Conservation (phyloP, 2,113 vertebrate genomes). For the Neodon shergylaensis region DNA sequence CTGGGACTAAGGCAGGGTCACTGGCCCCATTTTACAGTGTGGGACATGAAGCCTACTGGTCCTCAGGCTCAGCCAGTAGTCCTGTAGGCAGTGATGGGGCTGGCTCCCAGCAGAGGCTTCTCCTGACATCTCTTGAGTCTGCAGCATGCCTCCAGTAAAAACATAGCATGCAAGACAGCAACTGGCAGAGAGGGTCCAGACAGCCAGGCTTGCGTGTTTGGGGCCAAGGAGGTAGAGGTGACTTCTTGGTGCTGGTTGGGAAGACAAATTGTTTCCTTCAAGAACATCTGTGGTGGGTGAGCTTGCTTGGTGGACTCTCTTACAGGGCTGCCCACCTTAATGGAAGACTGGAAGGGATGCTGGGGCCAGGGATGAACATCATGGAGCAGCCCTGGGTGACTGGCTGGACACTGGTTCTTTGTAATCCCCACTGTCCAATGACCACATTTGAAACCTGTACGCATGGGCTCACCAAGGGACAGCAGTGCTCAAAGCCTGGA, state of each 20-base stretch:
- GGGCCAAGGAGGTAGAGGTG: neutral
- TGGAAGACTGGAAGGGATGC: neutral
- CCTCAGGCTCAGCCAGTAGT: neutral
- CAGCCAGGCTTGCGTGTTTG: neutral
- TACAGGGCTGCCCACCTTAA: neutral
- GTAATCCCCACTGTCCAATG: neutral
- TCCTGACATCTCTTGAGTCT: neutral
- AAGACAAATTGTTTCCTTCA: neutral
- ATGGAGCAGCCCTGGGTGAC: neutral
- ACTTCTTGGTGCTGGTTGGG: neutral
- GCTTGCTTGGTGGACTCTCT: neutral
- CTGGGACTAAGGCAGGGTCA: neutral
- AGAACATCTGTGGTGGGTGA: neutral
- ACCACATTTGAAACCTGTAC: neutral
- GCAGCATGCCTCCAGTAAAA: neutral
- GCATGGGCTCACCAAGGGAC: neutral
- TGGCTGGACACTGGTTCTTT: too few species aligned
- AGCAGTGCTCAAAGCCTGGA: too few species aligned
- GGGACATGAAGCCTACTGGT: neutral
- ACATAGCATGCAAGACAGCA: neutral
- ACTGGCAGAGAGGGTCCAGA: neutral
- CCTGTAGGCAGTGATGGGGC: neutral
- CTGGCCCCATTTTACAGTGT: neutral
- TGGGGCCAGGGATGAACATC: too few species aligned
- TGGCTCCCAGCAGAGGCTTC: neutral